Percentiles rank a stretch among this genome's conserved stretches.
These are phyloP conservation scores for Enhydra lutris DNA, from an alignment of 2,113 vertebrate genomes.

Conservation along the genomic window DNA sequence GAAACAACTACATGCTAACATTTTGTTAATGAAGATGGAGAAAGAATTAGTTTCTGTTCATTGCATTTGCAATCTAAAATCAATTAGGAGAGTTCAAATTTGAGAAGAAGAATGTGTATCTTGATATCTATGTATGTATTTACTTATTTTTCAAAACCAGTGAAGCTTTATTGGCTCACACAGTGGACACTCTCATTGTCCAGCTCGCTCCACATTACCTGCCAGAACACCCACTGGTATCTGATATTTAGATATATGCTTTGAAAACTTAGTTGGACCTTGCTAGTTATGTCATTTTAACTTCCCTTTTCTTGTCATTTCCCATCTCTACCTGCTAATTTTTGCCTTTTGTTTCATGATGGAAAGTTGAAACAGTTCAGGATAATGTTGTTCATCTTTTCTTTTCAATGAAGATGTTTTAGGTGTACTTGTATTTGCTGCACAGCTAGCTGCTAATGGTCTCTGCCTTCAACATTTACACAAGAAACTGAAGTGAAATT, in stretches of 20 bases:
- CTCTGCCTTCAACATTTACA: constrained; percentile 19
- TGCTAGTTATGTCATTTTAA: neutral
- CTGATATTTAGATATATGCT: constrained; percentile 8
- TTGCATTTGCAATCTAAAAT: neutral
- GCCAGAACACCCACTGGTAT: neutral
- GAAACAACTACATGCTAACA: neutral
- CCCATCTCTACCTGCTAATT: neutral
- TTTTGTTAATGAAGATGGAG: constrained; percentile 3
- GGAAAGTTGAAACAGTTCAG: neutral
- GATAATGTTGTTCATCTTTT: constrained; percentile 7
- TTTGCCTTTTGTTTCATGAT: constrained; percentile 12
- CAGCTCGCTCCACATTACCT: constrained; percentile 58
- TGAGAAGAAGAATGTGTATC: neutral
- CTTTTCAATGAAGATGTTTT: constrained; percentile 25
- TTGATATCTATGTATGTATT: neutral
- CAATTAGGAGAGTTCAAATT: neutral
- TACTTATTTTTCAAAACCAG: constrained; percentile 65
- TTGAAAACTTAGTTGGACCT: neutral
- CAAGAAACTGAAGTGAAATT: constrained; percentile 24
- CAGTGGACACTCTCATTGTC: constrained; percentile 74
- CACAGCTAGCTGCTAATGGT: neutral
- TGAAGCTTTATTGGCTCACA: constrained; percentile 74
- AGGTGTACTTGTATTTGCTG: neutral
- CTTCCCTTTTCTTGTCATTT: neutral
- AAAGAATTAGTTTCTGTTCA: neutral